These are phyloP conservation scores for Chrysochloris asiatica DNA, from an alignment of 2,113 vertebrate species.

Conservation along the genomic window DNA sequence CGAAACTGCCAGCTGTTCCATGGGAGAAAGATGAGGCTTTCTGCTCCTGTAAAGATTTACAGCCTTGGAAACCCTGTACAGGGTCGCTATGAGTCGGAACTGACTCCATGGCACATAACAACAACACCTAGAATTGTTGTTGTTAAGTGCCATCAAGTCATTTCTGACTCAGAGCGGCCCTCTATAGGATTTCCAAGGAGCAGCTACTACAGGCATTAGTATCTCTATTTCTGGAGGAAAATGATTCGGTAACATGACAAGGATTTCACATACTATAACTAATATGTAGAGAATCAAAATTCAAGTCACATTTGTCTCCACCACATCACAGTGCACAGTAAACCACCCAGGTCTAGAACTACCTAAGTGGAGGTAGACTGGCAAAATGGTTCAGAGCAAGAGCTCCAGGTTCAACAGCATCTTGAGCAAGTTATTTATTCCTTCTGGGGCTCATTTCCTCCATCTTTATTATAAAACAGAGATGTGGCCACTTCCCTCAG, in stretches of 20 bases:
- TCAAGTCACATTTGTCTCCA: background rate
- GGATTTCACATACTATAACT: background rate
- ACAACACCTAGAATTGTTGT: too few relatives aligned
- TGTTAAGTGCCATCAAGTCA: too few relatives aligned
- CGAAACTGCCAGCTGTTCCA: too few relatives aligned
- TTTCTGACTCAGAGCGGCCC: too few relatives aligned
- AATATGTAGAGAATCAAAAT: background rate
- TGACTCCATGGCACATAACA: too few relatives aligned
- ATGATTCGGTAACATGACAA: background rate
- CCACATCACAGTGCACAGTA: background rate
- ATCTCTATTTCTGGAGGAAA: conserved; percentile 8
- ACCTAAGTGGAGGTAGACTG: background rate
- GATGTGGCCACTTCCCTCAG: background rate
- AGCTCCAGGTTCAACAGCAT: background rate
- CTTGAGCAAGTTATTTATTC: background rate
- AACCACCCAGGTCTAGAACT: background rate
- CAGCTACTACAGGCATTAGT: too few relatives aligned
- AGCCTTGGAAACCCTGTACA: too few relatives aligned
- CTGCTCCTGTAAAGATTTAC: too few relatives aligned
- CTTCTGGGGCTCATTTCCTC: background rate
- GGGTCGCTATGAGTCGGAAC: too few relatives aligned
- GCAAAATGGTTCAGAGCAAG: background rate
- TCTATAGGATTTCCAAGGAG: too few relatives aligned
- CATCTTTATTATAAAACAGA: background rate
- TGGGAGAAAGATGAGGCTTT: too few relatives aligned